phyloP scores from a whole-genome alignment of 2,888 invertebrate species.

The Catocala fraxini region DNA sequence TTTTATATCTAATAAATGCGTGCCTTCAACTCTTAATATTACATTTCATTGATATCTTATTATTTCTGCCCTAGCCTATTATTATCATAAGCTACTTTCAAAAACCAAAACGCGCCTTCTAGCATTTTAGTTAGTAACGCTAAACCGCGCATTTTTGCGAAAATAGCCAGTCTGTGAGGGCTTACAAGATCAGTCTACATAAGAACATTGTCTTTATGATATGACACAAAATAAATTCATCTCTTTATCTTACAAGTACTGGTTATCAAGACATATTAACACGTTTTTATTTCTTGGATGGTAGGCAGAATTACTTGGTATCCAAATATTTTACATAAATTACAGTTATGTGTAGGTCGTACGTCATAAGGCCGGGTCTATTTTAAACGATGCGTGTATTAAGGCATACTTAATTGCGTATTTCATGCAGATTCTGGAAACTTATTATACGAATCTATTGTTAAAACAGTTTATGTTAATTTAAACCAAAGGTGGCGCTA shows the following conservation, averaged over 20 bases:
- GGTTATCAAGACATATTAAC: not conserved
- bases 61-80: not conserved
- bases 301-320: no score
- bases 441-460: no score
- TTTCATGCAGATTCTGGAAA: no score
- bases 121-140: not conserved
- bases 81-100: not conserved
- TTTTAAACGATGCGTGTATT: no score
- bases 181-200: constrained; percentile 22
- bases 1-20: not conserved
- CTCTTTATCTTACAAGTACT: constrained; percentile 14
- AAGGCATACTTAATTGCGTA: no score
- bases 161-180: not conserved
- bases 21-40: not conserved
- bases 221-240: constrained; percentile 38
- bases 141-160: not conserved
- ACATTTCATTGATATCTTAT: not conserved
- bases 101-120: not conserved
- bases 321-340: no score
- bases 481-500: no score
- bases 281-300: no score
- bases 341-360: no score
- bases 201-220: constrained; percentile 30
- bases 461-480: no score
- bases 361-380: no score